phyloP scores from a whole-genome alignment of 2,888 invertebrate genomes.

The Pinctada fucata region DNA sequence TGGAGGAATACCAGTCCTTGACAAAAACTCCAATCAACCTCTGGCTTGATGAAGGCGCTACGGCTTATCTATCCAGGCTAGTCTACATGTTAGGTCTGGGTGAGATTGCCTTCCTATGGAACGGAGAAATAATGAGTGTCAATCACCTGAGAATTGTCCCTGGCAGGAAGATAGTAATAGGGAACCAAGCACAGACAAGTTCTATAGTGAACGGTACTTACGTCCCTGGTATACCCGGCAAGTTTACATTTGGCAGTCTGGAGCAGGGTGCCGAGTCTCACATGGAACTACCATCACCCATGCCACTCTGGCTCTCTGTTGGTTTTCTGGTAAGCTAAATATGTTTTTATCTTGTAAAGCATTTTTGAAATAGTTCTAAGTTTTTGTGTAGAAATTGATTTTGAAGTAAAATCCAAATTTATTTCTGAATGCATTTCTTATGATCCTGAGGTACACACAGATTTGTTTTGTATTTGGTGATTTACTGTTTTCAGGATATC shows the following conservation, averaged over 20 bases:
- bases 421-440: too few species aligned
- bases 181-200: slow-evolving; percentile 58
- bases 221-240: slow-evolving; percentile 51
- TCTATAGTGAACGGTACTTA: slow-evolving; percentile 45
- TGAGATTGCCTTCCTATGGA: slow-evolving; percentile 64
- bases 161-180: slow-evolving; percentile 56
- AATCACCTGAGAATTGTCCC: slow-evolving; percentile 63
- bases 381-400: neutral
- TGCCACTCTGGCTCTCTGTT: slow-evolving; percentile 60
- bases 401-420: neutral
- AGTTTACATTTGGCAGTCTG: slow-evolving; percentile 59
- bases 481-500: too few species aligned
- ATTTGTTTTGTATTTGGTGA: too few species aligned
- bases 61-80: slow-evolving; percentile 55
- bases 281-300: slow-evolving; percentile 58
- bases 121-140: slow-evolving; percentile 64
- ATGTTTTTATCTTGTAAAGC: neutral
- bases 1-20: slow-evolving; percentile 52
- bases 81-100: slow-evolving; percentile 64
- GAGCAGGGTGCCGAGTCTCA: slow-evolving; percentile 58
- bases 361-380: neutral
- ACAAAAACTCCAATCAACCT: slow-evolving; percentile 60
- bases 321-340: slow-evolving; percentile 59
- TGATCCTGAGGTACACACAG: neutral
- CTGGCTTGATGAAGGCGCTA: slow-evolving; percentile 60